These are phyloP conservation scores for Uloborus plumipes DNA, from an alignment of 2,888 invertebrate genomes.

Conservation along the genomic window DNA sequence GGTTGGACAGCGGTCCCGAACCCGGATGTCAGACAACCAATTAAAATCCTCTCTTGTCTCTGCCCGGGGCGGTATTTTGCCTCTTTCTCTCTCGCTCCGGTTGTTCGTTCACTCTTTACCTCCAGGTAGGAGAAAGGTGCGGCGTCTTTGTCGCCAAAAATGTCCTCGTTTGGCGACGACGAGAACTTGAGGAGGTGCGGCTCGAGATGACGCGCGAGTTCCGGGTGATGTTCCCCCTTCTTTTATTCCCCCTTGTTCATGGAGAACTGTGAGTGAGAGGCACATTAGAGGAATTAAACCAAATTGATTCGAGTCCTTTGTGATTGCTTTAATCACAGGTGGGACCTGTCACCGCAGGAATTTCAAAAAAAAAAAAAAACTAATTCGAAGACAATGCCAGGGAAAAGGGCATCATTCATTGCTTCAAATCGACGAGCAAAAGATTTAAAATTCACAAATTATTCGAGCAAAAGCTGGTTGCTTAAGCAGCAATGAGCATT, in stretches of 20 bases:
- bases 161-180: slow-evolving; percentile 37
- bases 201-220: neutral
- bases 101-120: slow-evolving; percentile 36
- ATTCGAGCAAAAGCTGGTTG: too few relatives aligned
- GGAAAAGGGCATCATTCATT: too few relatives aligned
- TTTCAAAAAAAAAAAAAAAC: too few relatives aligned
- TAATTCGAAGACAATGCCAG: too few relatives aligned
- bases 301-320: too few relatives aligned
- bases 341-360: too few relatives aligned
- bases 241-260: neutral
- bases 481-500: too few relatives aligned
- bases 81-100: slow-evolving; percentile 2
- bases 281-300: neutral
- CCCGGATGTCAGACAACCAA: slow-evolving; percentile 63
- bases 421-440: too few relatives aligned
- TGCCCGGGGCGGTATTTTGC: slow-evolving; percentile 42
- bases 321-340: too few relatives aligned
- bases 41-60: slow-evolving; percentile 39
- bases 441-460: too few relatives aligned
- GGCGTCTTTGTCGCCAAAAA: slow-evolving; percentile 59
- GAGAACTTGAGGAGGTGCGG: neutral
- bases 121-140: slow-evolving; percentile 50
- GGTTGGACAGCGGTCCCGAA: slow-evolving; percentile 62
- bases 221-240: neutral
- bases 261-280: neutral